A percentile compares a stretch with the other conserved stretches of the same genome.
Conservation (phyloP, 2,888 invertebrate species). For the Eupithecia abbreviata region DNA sequence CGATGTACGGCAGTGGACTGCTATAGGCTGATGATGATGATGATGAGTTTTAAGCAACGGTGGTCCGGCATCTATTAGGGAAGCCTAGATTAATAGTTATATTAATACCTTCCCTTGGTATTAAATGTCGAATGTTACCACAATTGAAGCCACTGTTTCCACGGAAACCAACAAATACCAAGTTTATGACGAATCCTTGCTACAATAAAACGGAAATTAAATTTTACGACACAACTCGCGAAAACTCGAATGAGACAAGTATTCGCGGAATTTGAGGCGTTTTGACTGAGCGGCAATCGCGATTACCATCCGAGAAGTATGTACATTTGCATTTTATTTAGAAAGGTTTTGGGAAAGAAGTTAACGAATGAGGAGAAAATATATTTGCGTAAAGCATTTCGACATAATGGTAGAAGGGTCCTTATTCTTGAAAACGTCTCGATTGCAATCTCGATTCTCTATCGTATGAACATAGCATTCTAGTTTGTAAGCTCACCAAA, state of each 20-base stretch:
- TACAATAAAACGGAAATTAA: slow-evolving; percentile 64
- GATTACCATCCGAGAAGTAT: slow-evolving; percentile 19
- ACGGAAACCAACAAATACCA: slow-evolving; percentile 50
- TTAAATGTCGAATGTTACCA: not conserved
- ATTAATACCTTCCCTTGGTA: not conserved
- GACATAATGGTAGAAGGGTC: not conserved
- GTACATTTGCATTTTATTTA: slow-evolving; percentile 14
- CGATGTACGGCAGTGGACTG: no score
- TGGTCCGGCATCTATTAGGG: not conserved
- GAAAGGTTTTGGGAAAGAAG: slow-evolving; percentile 1
- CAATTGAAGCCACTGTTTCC: not conserved
- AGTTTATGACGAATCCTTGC: slow-evolving; percentile 63
- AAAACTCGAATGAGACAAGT: slow-evolving; percentile 23
- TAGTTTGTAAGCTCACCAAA: not conserved
- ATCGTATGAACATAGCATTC: not conserved
- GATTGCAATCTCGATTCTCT: not conserved
- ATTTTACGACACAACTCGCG: slow-evolving; percentile 55
- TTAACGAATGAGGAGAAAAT: not conserved
- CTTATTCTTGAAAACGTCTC: not conserved
- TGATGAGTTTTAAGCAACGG: not conserved
- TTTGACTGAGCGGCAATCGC: slow-evolving; percentile 23
- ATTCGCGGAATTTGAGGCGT: slow-evolving; percentile 21
- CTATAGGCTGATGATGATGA: no score
- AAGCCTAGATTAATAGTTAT: not conserved
- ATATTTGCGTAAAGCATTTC: not conserved